A percentile compares a stretch with the other conserved stretches of the same genome.
Conservation (phyloP, 2,888 invertebrate genomes). For the Lampropteryx suffumata region DNA sequence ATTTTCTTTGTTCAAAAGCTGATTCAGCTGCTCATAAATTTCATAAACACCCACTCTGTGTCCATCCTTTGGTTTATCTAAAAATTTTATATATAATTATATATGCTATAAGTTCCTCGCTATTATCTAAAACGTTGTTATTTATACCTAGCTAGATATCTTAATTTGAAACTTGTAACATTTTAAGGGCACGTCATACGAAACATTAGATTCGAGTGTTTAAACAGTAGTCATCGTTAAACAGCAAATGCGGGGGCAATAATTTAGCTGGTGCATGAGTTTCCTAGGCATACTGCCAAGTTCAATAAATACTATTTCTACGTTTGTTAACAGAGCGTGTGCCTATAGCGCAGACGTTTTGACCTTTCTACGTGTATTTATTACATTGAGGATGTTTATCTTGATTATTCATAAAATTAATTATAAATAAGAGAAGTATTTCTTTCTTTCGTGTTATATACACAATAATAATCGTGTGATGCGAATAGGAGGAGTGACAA, state of each 20-base stretch:
- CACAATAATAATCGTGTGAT: too few relatives aligned
- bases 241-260: conserved; percentile 31
- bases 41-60: conserved; percentile 41
- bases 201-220: conserved; percentile 14
- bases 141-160: too few relatives aligned
- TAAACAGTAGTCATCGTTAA: conserved; percentile 24
- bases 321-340: conserved; percentile 30
- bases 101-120: too few relatives aligned
- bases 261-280: conserved; percentile 40
- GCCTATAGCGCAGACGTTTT: conserved; percentile 13
- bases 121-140: too few relatives aligned
- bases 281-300: conserved; percentile 49
- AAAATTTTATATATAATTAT: background rate
- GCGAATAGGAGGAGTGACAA: conserved; percentile 3
- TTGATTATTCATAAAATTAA: conserved; percentile 10
- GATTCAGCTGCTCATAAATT: conserved; percentile 41
- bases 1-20: conserved; percentile 27
- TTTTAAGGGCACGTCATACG: conserved; percentile 15
- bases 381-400: conserved; percentile 18
- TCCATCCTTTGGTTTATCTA: conserved; percentile 31
- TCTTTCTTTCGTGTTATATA: background rate
- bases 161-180: too few relatives aligned
- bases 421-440: conserved; percentile 5
- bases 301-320: conserved; percentile 41
- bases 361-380: conserved; percentile 13